Evolutionary conservation across 2,797 vertebrate genomes (phyloP), one percentile per base, ranked within the genome.

Genomic region (Anomalospiza imberbis): DNA sequence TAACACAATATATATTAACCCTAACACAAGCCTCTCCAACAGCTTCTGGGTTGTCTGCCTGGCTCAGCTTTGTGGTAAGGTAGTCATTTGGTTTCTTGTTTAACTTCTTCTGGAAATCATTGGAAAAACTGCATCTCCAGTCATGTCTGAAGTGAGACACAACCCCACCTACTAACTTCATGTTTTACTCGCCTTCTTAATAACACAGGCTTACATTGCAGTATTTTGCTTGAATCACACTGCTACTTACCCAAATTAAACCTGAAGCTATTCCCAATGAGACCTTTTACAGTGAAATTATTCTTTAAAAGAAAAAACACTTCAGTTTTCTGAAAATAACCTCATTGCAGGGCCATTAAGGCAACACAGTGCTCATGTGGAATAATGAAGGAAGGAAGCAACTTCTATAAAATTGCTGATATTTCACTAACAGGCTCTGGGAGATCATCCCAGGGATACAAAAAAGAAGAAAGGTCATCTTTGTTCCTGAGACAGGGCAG

Each of bases 81-180:
- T 9, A 51, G 5, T 67, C 0, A 7, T 42, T 19, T 65, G 29
- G 7, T 54, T 77, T 76, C 21, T 81, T 36, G 5, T 53, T 63
- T 10, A 14, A 25, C 32, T 76, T 80, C 25, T 60, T 25, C 10
- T n/a, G 18, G 31, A 76, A 76, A 73, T 50, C 16, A 22, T 0
- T 21, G 12, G 34, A 31, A 85, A 89, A 89, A 12, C 17, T 42
- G 6, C 32, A 67, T 20, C 12, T 20, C 14, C 25, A 71, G 8
- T 25, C 11, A 17, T 7, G 19, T 71, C 65, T 75, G 32, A 74
- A 68, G 34, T 13, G 13, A 74, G 31, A 60, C n/a, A 66, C 60
- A 55, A 11, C 13, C 29, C 70, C 0, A 1, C 7, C 44, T 40
- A 25, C 0, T 0, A 24, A 18, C 31, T 67, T 31, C 28, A 29